phyloP scores from a whole-genome alignment of 2,113 vertebrate genomes.

The Hippocampus comes region DNA sequence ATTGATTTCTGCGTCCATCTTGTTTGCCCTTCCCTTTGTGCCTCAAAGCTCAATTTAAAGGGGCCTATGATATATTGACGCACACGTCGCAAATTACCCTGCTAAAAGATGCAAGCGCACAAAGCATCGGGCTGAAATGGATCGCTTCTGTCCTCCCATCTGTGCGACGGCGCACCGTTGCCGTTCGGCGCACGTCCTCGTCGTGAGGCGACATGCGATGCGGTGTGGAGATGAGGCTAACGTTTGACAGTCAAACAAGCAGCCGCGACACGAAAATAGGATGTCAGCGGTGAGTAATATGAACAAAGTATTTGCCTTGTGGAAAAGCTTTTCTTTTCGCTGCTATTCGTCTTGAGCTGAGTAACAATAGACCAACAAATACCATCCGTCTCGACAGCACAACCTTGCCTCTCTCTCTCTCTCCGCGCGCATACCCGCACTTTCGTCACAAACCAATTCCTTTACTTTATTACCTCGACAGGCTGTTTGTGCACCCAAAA shows the following conservation, averaged over 20 bases:
- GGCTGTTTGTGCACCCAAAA: conserved; percentile 53
- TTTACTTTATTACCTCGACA: conserved; percentile 60
- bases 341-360: conserved; percentile 30
- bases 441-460: conserved; percentile 41
- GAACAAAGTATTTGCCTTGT: conserved; percentile 51
- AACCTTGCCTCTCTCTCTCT: conserved; percentile 7
- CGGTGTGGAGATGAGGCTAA: conserved; percentile 45
- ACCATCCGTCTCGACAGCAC: conserved; percentile 45
- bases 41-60: conserved; percentile 62
- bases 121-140: conserved; percentile 42
- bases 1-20: conserved; percentile 71
- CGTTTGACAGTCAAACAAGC: conserved; percentile 49
- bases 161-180: conserved; percentile 39
- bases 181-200: conserved; percentile 62
- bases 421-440: conserved; percentile 9
- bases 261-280: conserved; percentile 39
- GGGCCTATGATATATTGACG: conserved; percentile 66
- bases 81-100: conserved; percentile 48
- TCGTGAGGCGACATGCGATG: conserved; percentile 37
- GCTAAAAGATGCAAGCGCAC: conserved; percentile 61
- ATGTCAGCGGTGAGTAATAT: conserved; percentile 59
- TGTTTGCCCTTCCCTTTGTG: conserved; percentile 69
- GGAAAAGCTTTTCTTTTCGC: conserved; percentile 14
- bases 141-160: conserved; percentile 48
- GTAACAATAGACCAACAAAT: conserved; percentile 46